phyloP scores from a whole-genome alignment of 1,140 invertebrate species.

The Heterodera schachtii region DNA sequence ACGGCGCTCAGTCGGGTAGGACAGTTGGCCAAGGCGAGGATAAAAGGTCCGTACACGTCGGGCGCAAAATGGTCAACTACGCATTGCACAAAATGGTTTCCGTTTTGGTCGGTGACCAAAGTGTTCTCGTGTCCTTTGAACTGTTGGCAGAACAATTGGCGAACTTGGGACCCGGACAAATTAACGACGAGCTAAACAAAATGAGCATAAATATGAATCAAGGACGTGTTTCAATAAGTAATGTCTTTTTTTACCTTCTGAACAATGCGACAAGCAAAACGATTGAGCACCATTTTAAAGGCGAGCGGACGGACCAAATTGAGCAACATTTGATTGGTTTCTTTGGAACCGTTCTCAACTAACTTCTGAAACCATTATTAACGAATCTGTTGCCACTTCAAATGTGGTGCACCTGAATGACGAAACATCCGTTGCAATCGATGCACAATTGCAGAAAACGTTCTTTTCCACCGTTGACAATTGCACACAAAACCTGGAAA shows the following conservation, averaged over 20 bases:
- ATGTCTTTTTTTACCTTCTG: constrained; percentile 13
- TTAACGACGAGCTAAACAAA: constrained; percentile 16
- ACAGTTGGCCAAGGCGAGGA: constrained; percentile 2
- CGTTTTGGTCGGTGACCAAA: constrained; percentile 12
- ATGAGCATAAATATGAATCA: no score
- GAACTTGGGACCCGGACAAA: background rate
- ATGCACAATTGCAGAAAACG: background rate
- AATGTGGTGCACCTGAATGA: background rate
- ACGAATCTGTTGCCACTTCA: background rate
- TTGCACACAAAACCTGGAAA: background rate
- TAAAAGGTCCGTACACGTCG: constrained; percentile 13
- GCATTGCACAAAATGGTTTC: constrained; percentile 24
- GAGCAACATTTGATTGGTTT: background rate
- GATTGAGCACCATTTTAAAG: constrained; percentile 29
- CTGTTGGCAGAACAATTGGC: constrained; percentile 10
- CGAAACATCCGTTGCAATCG: background rate
- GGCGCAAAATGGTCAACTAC: constrained; percentile 21
- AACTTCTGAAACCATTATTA: background rate
- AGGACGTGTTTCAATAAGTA: no score
- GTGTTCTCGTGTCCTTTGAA: constrained; percentile 15
- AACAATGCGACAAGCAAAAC: constrained; percentile 37
- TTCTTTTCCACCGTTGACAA: background rate
- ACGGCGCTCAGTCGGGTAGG: background rate
- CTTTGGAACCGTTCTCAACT: background rate
- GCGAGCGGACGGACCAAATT: background rate